phyloP scores from a whole-genome alignment of 2,797 vertebrate genomes.

The Dermochelys coriacea region DNA sequence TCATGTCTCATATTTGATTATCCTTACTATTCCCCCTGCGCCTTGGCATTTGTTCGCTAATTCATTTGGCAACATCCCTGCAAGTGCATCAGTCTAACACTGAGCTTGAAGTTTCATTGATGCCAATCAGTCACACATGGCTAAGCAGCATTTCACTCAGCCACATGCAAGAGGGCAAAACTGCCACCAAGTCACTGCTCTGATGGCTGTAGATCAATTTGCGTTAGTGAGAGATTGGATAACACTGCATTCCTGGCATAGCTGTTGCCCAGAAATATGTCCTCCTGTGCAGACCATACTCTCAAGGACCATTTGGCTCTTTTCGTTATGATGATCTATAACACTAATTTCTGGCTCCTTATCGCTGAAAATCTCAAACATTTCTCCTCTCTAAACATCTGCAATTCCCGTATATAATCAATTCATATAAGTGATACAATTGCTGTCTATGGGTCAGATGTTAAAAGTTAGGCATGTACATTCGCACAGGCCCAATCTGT shows the following conservation, averaged over 20 bases:
- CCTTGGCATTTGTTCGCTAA: neutral
- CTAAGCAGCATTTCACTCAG: neutral
- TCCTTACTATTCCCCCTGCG: neutral
- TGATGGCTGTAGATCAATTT: neutral
- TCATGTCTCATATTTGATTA: neutral
- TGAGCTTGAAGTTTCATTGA: neutral
- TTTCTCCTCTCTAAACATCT: neutral
- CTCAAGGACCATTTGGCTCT: neutral
- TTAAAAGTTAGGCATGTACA: neutral
- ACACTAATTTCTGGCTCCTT: neutral
- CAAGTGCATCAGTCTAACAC: neutral
- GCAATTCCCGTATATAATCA: rapidly evolving
- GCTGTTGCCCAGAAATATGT: neutral
- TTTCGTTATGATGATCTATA: rapidly evolving
- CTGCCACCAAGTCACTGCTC: neutral
- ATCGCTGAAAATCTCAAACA: neutral
- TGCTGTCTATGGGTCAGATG: neutral
- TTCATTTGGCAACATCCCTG: neutral
- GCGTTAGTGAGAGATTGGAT: neutral
- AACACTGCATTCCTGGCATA: neutral
- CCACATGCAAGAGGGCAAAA: neutral
- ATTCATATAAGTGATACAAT: rapidly evolving
- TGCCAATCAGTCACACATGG: neutral
- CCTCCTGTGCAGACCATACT: neutral
- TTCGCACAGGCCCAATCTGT: neutral